Evolutionary conservation across 2,888 invertebrate genomes (phyloP).

Genomic region (Subacronicta megacephala): DNA sequence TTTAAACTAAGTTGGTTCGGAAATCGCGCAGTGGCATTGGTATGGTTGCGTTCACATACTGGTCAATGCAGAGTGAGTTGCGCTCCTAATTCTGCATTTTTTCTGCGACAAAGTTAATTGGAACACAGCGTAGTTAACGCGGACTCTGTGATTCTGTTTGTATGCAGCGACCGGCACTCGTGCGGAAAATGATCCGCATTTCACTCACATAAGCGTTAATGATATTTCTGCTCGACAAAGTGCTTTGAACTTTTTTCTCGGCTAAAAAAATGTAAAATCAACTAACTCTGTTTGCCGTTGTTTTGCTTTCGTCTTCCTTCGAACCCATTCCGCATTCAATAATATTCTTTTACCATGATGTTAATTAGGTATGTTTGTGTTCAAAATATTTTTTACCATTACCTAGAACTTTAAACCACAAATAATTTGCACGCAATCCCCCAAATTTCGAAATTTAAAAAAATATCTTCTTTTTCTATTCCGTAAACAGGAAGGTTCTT

Average conservation of each 20-base stretch:
- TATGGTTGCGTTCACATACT: constrained; percentile 66
- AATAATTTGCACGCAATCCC: too few species aligned
- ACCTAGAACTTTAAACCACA: too few species aligned
- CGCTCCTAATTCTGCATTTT: constrained; percentile 62
- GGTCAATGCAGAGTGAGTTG: constrained; percentile 62
- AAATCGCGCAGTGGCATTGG: constrained; percentile 64
- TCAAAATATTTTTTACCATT: too few species aligned
- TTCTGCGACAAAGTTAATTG: constrained; percentile 66
- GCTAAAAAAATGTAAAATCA: constrained; percentile 28
- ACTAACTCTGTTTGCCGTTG: constrained; percentile 23
- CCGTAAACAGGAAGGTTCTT: too few species aligned
- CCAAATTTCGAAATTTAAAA: too few species aligned
- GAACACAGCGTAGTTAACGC: constrained; percentile 65
- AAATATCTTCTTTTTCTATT: too few species aligned
- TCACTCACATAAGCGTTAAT: constrained; percentile 65
- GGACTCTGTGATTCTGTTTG: constrained; percentile 72
- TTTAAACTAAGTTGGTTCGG: constrained; percentile 71
- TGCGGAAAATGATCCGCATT: constrained; percentile 69
- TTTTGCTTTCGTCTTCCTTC: constrained; percentile 28
- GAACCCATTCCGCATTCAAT: constrained; percentile 13
- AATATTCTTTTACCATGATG: too few species aligned
- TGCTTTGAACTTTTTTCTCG: constrained; percentile 40
- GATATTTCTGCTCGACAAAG: constrained; percentile 61
- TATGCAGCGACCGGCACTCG: constrained; percentile 64
- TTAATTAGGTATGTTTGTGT: too few species aligned